Percentiles rank a stretch among this genome's conserved stretches.
Evolutionary conservation across 2,888 invertebrate species (phyloP).

Genomic region (Amiota minor): DNA sequence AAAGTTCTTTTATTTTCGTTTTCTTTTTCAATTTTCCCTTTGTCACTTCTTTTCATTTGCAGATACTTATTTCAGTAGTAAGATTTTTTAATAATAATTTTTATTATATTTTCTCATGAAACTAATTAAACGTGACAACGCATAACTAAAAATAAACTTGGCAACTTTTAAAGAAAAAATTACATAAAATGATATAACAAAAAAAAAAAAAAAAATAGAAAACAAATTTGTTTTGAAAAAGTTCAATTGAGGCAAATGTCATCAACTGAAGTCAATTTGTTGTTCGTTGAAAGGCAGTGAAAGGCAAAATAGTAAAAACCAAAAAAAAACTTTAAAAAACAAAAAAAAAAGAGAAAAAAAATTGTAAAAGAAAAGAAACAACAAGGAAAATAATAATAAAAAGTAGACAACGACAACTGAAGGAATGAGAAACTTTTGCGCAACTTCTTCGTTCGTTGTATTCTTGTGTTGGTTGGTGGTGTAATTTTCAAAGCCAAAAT

Average conservation of each 20-base stretch:
- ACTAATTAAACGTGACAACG: constrained; percentile 58
- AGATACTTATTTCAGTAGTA: background rate
- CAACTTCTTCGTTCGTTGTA: too few species aligned
- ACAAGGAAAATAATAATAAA: too few species aligned
- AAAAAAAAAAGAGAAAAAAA: constrained; percentile 40
- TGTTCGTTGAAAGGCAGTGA: constrained; percentile 8
- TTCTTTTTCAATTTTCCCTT: constrained; percentile 16
- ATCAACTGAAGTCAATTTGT: constrained; percentile 49
- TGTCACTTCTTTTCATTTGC: constrained; percentile 3
- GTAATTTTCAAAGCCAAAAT: constrained; percentile 36
- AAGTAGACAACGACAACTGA: too few species aligned
- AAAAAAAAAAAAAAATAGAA: constrained; percentile 39
- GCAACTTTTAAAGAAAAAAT: constrained; percentile 30
- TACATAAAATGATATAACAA: constrained; percentile 45
- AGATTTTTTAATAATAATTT: background rate
- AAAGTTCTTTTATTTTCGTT: too few species aligned
- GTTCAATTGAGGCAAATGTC: constrained; percentile 38
- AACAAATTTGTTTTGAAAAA: constrained; percentile 31
- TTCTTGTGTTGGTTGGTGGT: constrained; percentile 5
- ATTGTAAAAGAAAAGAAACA: constrained; percentile 11
- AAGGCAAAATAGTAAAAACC: constrained; percentile 23
- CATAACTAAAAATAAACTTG: constrained; percentile 62
- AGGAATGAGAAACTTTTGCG: constrained; percentile 21
- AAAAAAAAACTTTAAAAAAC: constrained; percentile 43
- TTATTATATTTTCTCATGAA: constrained; percentile 29